These are phyloP conservation scores for Nomia melanderi DNA, from an alignment of 1,140 invertebrate species.

Conservation along the genomic window DNA sequence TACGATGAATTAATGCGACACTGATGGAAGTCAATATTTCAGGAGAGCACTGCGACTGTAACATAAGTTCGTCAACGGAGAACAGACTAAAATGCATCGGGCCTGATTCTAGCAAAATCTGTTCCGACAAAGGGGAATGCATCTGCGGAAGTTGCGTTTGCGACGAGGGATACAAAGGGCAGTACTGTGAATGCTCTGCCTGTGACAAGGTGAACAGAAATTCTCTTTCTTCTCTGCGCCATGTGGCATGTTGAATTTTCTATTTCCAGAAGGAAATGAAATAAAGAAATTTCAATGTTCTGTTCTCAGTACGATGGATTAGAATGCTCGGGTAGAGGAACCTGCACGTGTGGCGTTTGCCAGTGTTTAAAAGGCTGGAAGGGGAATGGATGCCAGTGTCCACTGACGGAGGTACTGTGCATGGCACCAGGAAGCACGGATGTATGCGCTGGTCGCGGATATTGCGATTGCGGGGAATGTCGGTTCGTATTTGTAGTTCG, in stretches of 20 bases:
- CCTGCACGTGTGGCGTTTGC: slow-evolving; percentile 64
- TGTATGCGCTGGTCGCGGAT: slow-evolving; percentile 66
- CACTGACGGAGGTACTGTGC: slow-evolving; percentile 56
- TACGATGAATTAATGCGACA: neutral
- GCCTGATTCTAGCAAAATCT: slow-evolving; percentile 31
- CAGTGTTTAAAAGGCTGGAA: slow-evolving; percentile 65
- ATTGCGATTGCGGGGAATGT: slow-evolving; percentile 70
- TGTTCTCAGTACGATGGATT: slow-evolving; percentile 59
- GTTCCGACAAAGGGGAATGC: slow-evolving; percentile 67
- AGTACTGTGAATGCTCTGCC: slow-evolving; percentile 66
- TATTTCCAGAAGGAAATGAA: too few species aligned
- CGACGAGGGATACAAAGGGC: slow-evolving; percentile 64
- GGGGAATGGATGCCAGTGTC: slow-evolving; percentile 66
- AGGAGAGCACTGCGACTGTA: slow-evolving; percentile 68
- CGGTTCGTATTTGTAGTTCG: slow-evolving; percentile 49
- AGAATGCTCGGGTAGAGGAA: slow-evolving; percentile 64
- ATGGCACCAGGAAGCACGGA: slow-evolving; percentile 66
- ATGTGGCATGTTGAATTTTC: too few species aligned
- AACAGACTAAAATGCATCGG: slow-evolving; percentile 60
- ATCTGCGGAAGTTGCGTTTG: slow-evolving; percentile 64
- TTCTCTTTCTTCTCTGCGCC: too few species aligned
- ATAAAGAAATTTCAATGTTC: too few species aligned
- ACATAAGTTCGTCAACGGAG: slow-evolving; percentile 50
- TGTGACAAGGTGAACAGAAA: slow-evolving; percentile 62
- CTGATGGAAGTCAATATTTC: neutral